A percentile compares a stretch with the other conserved stretches of the same genome.
These are phyloP conservation scores for Hucho hucho DNA, from an alignment of 2,113 vertebrate species.

Conservation along the genomic window DNA sequence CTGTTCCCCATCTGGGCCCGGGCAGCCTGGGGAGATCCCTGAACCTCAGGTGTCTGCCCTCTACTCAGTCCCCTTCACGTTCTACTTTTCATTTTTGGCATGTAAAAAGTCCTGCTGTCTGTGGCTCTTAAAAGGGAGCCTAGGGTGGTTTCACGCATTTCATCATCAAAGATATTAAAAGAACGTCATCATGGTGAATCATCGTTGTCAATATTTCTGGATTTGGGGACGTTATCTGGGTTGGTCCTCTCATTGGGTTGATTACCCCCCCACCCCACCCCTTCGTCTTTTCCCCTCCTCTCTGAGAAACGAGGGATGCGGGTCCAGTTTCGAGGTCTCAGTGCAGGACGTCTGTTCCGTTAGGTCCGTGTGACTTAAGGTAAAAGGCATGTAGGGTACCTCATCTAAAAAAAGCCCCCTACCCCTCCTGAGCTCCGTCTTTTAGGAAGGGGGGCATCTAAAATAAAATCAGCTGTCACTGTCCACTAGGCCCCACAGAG, in stretches of 20 bases:
- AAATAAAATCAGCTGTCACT: constrained; percentile 86
- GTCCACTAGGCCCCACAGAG: constrained; percentile 69
- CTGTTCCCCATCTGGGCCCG: constrained; percentile 6
- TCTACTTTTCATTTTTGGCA: neutral
- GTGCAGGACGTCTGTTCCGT: constrained; percentile 41
- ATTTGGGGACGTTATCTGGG: neutral
- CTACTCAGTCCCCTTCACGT: neutral
- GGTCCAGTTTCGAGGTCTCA: constrained; percentile 17
- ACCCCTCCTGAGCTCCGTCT: constrained; percentile 42
- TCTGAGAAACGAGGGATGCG: constrained; percentile 13
- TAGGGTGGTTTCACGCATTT: neutral
- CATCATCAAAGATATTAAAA: neutral
- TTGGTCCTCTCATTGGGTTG: neutral
- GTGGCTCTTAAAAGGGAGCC: neutral
- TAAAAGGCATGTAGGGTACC: constrained; percentile 78
- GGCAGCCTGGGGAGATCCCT: neutral
- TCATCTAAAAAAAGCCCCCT: constrained; percentile 80
- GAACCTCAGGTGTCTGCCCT: constrained; percentile 4
- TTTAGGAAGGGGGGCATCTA: constrained; percentile 55
- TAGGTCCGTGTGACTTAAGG: constrained; percentile 71
- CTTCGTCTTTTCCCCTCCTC: neutral
- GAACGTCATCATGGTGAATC: neutral
- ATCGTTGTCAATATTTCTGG: neutral
- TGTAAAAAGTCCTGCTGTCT: neutral
- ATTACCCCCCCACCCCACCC: neutral